These are phyloP conservation scores for Diachasmimorpha longicaudata DNA, from an alignment of 1,140 invertebrate species.

Conservation along the genomic window DNA sequence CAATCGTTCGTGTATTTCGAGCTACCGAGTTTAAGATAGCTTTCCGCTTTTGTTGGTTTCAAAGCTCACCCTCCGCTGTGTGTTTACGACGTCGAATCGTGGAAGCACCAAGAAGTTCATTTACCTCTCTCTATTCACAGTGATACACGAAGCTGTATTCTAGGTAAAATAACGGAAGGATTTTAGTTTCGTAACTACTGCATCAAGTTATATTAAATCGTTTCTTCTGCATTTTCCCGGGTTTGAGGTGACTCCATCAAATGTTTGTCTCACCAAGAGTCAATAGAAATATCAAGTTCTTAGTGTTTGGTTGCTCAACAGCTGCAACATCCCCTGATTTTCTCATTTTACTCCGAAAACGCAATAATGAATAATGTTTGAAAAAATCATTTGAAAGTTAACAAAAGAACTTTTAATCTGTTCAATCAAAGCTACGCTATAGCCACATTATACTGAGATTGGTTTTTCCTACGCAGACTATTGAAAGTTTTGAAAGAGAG, in stretches of 20 bases:
- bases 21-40: not conserved
- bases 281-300: not conserved
- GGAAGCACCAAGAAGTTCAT: constrained; percentile 1
- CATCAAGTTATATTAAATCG: not conserved
- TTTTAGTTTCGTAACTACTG: not conserved
- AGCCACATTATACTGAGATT: too few relatives aligned
- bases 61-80: not conserved
- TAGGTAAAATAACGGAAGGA: not conserved
- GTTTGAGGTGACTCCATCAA: not conserved
- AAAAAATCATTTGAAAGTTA: too few relatives aligned
- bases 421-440: too few relatives aligned
- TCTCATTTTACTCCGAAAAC: too few relatives aligned
- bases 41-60: not conserved
- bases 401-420: too few relatives aligned
- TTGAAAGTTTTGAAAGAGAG: too few relatives aligned
- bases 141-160: not conserved
- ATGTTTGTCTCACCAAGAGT: not conserved
- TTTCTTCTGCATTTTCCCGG: not conserved
- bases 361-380: too few relatives aligned
- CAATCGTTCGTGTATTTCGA: constrained; percentile 5
- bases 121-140: constrained; percentile 1
- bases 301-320: too few relatives aligned
- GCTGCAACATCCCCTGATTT: too few relatives aligned
- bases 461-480: too few relatives aligned
- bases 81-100: constrained; percentile 1